Conservation (phyloP, 92 coral and sea anemone genomes). For the Bergia puertoricense region DNA sequence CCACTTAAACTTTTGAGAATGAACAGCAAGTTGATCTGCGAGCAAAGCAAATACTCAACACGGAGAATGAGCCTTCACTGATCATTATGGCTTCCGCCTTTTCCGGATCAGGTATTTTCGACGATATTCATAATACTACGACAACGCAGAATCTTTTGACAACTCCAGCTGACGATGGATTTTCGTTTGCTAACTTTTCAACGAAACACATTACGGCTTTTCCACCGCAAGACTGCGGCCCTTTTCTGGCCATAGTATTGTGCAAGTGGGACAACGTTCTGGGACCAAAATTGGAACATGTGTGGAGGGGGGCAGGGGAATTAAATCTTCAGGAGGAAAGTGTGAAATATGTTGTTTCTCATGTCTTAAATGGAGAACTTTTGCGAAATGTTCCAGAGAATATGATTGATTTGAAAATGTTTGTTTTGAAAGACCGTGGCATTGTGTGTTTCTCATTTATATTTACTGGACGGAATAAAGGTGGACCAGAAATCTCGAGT, state of each 20-base stretch:
- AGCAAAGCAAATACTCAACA: too few relatives aligned
- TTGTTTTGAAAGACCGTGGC: constrained; percentile 81
- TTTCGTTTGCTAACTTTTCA: constrained; percentile 68
- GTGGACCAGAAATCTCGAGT: constrained; percentile 82
- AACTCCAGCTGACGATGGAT: constrained; percentile 66
- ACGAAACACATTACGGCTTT: constrained; percentile 61
- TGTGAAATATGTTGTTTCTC: constrained; percentile 90
- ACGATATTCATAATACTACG: neutral
- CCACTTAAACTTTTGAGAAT: neutral
- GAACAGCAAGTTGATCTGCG: neutral
- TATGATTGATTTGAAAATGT: constrained; percentile 85
- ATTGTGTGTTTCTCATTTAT: constrained; percentile 90
- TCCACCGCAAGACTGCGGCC: constrained; percentile 62
- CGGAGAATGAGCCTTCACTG: too few relatives aligned
- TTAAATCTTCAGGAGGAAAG: constrained; percentile 66
- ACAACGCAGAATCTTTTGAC: constrained; percentile 50
- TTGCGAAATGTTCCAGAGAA: constrained; percentile 94
- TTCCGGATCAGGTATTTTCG: neutral
- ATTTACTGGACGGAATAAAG: constrained; percentile 77
- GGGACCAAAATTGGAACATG: constrained; percentile 89
- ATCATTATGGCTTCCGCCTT: neutral
- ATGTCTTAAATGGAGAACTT: constrained; percentile 93
- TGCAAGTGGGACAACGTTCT: constrained; percentile 93
- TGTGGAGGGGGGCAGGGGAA: constrained; percentile 85
- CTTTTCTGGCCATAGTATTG: constrained; percentile 80